Evolutionary conservation across 2,797 vertebrate species (phyloP).

Genomic region (Pantherophis vulpinus): DNA sequence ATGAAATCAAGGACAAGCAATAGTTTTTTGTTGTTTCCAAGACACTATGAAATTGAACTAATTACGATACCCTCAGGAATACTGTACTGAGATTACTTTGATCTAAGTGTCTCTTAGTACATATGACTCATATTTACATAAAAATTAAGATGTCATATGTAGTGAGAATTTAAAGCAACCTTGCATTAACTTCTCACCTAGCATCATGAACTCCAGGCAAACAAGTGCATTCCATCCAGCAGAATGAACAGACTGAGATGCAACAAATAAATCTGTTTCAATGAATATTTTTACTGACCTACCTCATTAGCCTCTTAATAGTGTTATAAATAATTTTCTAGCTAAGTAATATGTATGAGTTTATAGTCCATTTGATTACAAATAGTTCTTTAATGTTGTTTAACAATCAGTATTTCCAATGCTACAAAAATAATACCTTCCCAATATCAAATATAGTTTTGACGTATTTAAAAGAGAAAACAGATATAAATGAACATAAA

Average conservation of each 20-base stretch:
- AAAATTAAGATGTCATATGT: conserved; percentile 33
- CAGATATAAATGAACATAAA: not conserved
- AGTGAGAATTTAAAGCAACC: not conserved
- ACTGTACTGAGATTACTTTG: not conserved
- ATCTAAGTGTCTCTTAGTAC: not conserved
- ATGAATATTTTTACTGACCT: not conserved
- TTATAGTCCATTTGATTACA: not conserved
- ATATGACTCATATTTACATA: conserved; percentile 6
- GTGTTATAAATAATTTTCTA: not conserved
- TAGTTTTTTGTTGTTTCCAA: not conserved
- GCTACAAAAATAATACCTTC: not conserved
- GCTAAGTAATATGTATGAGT: not conserved
- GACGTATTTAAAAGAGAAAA: not conserved
- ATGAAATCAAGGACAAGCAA: not conserved
- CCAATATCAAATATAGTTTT: not conserved
- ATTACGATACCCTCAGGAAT: conserved; percentile 5
- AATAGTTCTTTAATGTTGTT: not conserved
- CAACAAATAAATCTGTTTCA: not conserved
- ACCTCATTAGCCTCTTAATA: not conserved
- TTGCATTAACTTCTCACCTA: not conserved
- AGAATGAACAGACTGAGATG: not conserved
- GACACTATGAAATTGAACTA: conserved; percentile 5
- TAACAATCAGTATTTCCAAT: conserved; percentile 4
- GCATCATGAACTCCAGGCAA: not conserved
- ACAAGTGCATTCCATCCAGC: not conserved